Base-by-base conservation (phyloP, 2,888 invertebrate species). In the Hesperia comma region DNA sequence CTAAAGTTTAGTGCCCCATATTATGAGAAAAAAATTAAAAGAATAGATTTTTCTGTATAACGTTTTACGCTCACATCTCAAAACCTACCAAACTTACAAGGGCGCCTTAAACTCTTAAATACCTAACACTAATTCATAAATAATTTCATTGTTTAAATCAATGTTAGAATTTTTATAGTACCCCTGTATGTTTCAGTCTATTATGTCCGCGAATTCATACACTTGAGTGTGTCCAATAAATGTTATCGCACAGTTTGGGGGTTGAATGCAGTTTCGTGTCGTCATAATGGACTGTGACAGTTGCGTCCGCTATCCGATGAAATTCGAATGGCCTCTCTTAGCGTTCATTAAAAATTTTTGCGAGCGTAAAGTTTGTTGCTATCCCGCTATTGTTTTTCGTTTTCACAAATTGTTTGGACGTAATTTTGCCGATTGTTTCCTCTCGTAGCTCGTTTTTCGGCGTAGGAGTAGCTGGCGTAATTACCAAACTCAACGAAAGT, bases 251-350 rank as follows among this genome's bases (percentile, higher is more conserved):
- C 80, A 74, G 75, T 75, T 73, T 79, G 14, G 10, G 75, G 78
- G 77, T 74, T 70, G 75, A 80, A 82, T 79, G 79, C 81, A 78
- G 61, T 78, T 78, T 74, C 72, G 74, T 81, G 79, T 82, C 82
- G 81, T 82, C 82, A 86, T 87, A 87, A 87, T 85, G 77, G 76
- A 75, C 84, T 85, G 82, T 86, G 88, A 88, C 87, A 88, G 80
- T 73, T 74, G n/a, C 75, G 77, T 74, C 76, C 74, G 14, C n/a
- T 75, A 78, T 77, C 74, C 54, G 62, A 70, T 72, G 70, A 70
- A 74, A 71, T 74, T 73, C 72, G 73, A 74, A 72, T 73, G 62
- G 68, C 57, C 70, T 68, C 68, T 68, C 62, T 55, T 56, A 46
- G 54, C 53, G 61, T 69, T 64, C 63, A 68, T 68, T 70, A 67